Evolutionary conservation across 2,113 vertebrate genomes (phyloP).

Genomic region (Podarcis raffonei): DNA sequence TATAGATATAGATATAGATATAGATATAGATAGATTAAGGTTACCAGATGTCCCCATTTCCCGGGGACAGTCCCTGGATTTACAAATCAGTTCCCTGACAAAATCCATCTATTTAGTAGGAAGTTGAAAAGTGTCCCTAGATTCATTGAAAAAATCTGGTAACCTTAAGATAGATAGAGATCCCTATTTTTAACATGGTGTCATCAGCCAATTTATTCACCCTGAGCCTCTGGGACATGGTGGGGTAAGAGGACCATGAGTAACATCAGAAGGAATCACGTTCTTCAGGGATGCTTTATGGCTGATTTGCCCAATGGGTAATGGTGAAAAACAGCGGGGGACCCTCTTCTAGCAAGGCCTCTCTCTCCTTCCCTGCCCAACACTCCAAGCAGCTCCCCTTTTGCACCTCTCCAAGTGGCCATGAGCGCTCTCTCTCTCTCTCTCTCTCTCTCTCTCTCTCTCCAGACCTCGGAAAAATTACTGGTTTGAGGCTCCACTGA

Average conservation of each 20-base stretch:
- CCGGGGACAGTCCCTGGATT: too few species aligned
- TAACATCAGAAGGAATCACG: not conserved
- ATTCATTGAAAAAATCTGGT: too few species aligned
- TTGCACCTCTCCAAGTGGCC: accelerated
- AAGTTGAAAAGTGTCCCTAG: too few species aligned
- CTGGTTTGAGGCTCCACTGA: not conserved
- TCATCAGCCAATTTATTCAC: not conserved
- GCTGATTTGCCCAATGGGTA: too few species aligned
- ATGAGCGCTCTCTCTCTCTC: accelerated
- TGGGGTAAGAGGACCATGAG: not conserved
- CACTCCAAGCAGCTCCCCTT: not conserved
- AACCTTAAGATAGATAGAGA: too few species aligned
- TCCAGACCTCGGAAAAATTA: not conserved
- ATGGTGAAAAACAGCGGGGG: too few species aligned
- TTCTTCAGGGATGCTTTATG: not conserved
- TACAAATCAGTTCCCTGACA: too few species aligned
- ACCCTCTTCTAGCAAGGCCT: accelerated
- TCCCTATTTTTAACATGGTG: not conserved
- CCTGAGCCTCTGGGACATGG: not conserved
- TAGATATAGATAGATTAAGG: too few species aligned
- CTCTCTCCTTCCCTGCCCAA: accelerated
- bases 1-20: too few species aligned
- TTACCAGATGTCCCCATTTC: too few species aligned
- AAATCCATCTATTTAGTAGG: too few species aligned
- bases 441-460: not conserved